Base-by-base conservation (phyloP, 2,797 vertebrate genomes). In the Tarsius wallacei region DNA sequence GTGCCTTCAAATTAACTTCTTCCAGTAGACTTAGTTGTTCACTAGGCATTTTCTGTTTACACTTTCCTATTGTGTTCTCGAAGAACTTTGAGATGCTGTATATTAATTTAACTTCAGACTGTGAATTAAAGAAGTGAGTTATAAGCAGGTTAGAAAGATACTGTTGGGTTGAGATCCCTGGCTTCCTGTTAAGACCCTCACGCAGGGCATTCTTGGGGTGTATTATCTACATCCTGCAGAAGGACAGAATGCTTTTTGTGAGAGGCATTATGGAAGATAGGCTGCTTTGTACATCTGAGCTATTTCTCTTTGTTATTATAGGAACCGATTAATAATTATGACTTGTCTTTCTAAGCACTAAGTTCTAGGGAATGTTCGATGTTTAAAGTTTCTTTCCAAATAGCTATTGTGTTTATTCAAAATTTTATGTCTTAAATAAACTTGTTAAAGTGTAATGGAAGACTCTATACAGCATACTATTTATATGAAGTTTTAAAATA, bases 381-480 rank as follows among this genome's bases (percentile, higher is more conserved):
- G 14, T 53, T 93, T 96, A 85, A 95, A 88, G 73, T 93, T 87
- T 36, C 66, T 96, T 90, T 90, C n/a, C 53, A 90, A 17, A 80
- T 94, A 78, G 66, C 17, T 19, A 85, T 90, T 96, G 49, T 81
- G 16, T 96, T 93, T 95, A 70, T 85, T 93, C 10, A 93, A 26
- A 92, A 84, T 53, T 68, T 78, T 68, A 53, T 93, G 12, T 90
- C 66, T 96, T 93, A 90, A 66, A 76, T 70, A 93, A 93, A 86
- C 21, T 90, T 87, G 17, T 87, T 96, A 63, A 42, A 93, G 51
- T 77, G 26, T 86, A n/a, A 70, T 91, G n/a, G 42, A 71, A 95
- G 51, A 96, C 49, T 77, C 81, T 84, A 64, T 95, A 77, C 51
- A 55, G 17, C 85, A 5, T 87, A 53, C 51, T 81, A 15, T 81